These are phyloP conservation scores for Orthosia gothica DNA, from an alignment of 2,888 invertebrate genomes.

Conservation along the genomic window DNA sequence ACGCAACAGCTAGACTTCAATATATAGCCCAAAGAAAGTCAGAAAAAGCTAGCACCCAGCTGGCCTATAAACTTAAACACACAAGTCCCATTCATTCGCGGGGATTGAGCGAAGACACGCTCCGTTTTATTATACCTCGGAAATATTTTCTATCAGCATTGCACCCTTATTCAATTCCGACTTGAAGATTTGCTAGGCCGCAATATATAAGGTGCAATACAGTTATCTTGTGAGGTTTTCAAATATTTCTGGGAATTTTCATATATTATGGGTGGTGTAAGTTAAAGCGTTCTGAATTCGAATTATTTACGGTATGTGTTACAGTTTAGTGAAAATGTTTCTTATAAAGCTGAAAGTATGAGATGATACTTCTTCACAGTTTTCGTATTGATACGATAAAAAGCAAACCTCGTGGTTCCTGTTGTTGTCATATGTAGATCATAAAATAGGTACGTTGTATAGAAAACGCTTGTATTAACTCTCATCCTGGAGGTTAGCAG, in stretches of 20 bases:
- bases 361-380: too few relatives aligned
- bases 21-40: slow-evolving; percentile 1
- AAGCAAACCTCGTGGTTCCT: too few relatives aligned
- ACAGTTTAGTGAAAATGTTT: too few relatives aligned
- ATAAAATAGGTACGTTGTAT: too few relatives aligned
- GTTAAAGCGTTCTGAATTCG: background rate
- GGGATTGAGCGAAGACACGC: slow-evolving; percentile 59
- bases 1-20: background rate
- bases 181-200: slow-evolving; percentile 55
- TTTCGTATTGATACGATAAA: too few relatives aligned
- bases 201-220: slow-evolving; percentile 55
- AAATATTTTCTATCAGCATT: slow-evolving; percentile 64
- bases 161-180: slow-evolving; percentile 63
- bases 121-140: slow-evolving; percentile 64
- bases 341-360: too few relatives aligned
- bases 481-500: too few relatives aligned
- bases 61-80: slow-evolving; percentile 62
- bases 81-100: slow-evolving; percentile 58
- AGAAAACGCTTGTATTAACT: too few relatives aligned
- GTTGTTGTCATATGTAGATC: too few relatives aligned
- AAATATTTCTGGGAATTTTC: slow-evolving; percentile 36
- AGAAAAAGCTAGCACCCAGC: slow-evolving; percentile 23
- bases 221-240: slow-evolving; percentile 47
- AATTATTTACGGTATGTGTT: too few relatives aligned
- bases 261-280: slow-evolving; percentile 19